A percentile compares a stretch with the other conserved stretches of the same genome.
phyloP scores from a whole-genome alignment of 2,888 invertebrate species.

The Eubasilissa splendida region DNA sequence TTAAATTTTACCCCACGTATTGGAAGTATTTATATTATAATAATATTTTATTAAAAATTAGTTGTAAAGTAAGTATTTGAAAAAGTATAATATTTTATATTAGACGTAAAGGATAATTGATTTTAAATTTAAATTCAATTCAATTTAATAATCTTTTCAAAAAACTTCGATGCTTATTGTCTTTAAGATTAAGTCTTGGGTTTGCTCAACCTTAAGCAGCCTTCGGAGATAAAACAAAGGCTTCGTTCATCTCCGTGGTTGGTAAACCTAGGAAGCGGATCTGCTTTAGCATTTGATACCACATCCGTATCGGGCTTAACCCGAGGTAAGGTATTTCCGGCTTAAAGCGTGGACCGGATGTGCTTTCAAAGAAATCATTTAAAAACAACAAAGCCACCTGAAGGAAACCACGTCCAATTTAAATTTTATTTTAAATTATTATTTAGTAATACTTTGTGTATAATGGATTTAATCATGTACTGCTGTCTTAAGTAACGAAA shows the following conservation, averaged over 20 bases:
- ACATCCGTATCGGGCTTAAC: constrained; percentile 36
- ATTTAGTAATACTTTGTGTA: no score
- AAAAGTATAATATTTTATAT: neutral
- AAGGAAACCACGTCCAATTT: no score
- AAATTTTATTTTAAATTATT: no score
- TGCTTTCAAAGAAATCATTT: constrained; percentile 51
- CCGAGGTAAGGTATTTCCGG: constrained; percentile 48
- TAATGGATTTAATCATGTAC: no score
- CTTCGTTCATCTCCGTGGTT: constrained; percentile 17
- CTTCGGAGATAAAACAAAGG: constrained; percentile 18
- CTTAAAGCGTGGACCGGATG: constrained; percentile 40
- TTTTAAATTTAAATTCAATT: neutral
- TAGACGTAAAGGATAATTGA: neutral
- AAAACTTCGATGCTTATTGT: neutral
- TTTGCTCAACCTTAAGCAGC: constrained; percentile 8
- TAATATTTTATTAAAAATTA: neutral
- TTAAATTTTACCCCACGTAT: no score
- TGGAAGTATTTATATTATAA: no score
- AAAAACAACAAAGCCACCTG: constrained; percentile 40
- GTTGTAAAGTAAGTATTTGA: neutral
- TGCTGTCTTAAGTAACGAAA: no score
- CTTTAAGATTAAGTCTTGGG: neutral
- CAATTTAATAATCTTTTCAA: neutral
- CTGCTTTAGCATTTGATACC: constrained; percentile 36
- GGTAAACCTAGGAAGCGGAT: constrained; percentile 25